Base-by-base conservation (phyloP, 2,888 invertebrate species). In the Cybosia mesomella region DNA sequence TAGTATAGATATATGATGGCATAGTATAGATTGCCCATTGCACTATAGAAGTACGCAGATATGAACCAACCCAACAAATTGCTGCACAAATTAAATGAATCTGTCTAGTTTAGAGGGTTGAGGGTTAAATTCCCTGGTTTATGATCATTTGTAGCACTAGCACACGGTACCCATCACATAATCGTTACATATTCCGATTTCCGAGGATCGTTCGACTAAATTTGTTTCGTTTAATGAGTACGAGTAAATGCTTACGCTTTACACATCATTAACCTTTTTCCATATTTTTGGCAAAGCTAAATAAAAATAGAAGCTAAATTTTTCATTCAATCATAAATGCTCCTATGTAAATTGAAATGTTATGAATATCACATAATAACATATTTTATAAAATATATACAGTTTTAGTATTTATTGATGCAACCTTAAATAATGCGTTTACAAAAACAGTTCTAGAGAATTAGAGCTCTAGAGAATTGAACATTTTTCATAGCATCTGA, bases 241-340 rank as follows among this genome's bases (percentile, higher is more conserved):
- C 9, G 49, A 49, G n/a, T 49, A 49, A 49, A 49, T n/a, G 49
- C 49, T 7, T 49, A 49, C 49, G 49, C 5, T 49, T 49, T 49
- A n/a, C n/a, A 49, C 15, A n/a, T 49, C n/a, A n/a, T 49, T 49
- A 49, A 49, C 49, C n/a, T 49, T 49, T 49, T 18, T 49, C 43
- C 49, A n/a, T n/a, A 49, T 8, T n/a, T 49, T 49, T n/a, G n/a
- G 9, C 49, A 49, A n/a, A 49, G 18, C 9, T n/a, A n/a, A 49
- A n/a, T 49, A n/a, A 49, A 49, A 49, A 9, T 49, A 9, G n/a
- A 49, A 49, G n/a, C n/a, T n/a, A n/a, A 18, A n/a, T 49, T 49
- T 49, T n/a, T 49, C 49, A 49, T 49, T 49, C 9, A 49, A 49
- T n/a, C 49, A 49, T 43, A 49, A 49, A 49, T 49, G n/a, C 49